Base-by-base conservation (phyloP, 2,888 invertebrate genomes). In the Drosophila subsilvestris region DNA sequence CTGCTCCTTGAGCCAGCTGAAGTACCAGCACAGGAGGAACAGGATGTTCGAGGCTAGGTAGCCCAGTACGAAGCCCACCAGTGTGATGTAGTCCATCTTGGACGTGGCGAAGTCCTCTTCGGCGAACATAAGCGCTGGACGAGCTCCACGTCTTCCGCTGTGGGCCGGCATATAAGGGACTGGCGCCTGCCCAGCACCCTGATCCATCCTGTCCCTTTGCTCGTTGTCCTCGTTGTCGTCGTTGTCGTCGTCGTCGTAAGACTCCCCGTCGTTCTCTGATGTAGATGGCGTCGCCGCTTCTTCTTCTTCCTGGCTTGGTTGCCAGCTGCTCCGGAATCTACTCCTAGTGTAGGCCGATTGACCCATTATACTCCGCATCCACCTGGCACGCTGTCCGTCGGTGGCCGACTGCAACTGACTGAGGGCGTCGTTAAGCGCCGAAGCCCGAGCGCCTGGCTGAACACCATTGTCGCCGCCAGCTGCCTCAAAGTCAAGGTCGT, bases 41-140 rank as follows among this genome's bases (percentile, higher is more conserved):
- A 90, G 51, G n/a, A 73, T 14, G 50, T 83, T 81, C 20, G 91
- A 91, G 0, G 78, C 47, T 4, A 89, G 10, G 18, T 84, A 74
- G 10, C 85, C 90, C 17, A 81, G 51, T n/a, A 89, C 44, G 2
- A 84, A 69, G 6, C 88, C 88, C 3, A 79, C 12, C 58, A 90
- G 50, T 20, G 88, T 89, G n/a, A 89, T 78, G 22, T 86, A 84
- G 60, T 89, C 83, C 75, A 91, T 80, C 5, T 79, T 62, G n/a
- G 56, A 63, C 37, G 37, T 7, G 37, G n/a, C 7, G 7, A 2
- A 1, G 6, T 1, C 37, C 37, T n/a, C 37, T 7, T n/a, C 2
- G 14, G n/a, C 14, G 37, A 37, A 12, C 37, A 37, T 75, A 14
- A 9, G 29, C 20, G 12, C 45, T 5, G 9, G 32, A 18, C 7